Conservation (phyloP, 2,888 invertebrate species). For the Cabera pusaria region DNA sequence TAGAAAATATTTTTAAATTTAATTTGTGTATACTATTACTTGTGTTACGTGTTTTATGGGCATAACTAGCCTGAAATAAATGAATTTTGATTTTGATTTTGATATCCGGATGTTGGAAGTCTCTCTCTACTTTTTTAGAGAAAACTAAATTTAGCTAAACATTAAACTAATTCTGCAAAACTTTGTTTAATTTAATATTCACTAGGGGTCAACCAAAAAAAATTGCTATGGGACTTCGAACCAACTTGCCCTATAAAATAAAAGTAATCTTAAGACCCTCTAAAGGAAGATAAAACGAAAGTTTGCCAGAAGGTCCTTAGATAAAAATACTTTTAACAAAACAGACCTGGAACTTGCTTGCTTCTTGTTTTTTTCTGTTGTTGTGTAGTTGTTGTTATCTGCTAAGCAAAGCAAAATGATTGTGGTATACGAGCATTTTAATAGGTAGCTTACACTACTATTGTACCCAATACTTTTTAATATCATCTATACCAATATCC, state of each 20-base stretch:
- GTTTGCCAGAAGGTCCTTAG: conserved; percentile 24
- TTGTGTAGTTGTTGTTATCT: neutral
- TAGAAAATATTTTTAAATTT: too few relatives aligned
- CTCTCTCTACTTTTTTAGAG: too few relatives aligned
- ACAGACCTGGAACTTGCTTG: conserved; percentile 10
- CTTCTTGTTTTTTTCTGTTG: conserved; percentile 13
- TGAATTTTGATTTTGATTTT: too few relatives aligned
- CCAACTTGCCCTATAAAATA: conserved; percentile 34
- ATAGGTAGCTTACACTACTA: too few relatives aligned
- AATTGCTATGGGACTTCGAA: conserved; percentile 33
- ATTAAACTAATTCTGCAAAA: conserved; percentile 25
- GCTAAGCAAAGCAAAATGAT: neutral
- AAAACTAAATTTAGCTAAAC: conserved; percentile 4
- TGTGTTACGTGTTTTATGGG: too few relatives aligned
- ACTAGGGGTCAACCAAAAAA: conserved; percentile 32
- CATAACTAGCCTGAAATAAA: too few relatives aligned
- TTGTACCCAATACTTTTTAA: too few relatives aligned
- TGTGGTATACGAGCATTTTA: too few relatives aligned
- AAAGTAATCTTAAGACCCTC: conserved; percentile 32
- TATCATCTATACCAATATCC: too few relatives aligned
- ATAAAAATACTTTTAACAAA: conserved; percentile 22
- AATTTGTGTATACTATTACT: too few relatives aligned
- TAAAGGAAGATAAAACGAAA: conserved; percentile 30
- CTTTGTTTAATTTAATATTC: conserved; percentile 33
- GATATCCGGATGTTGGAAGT: too few relatives aligned